phyloP scores from a whole-genome alignment of 2,797 vertebrate genomes.

The Pipistrellus pygmaeus region DNA sequence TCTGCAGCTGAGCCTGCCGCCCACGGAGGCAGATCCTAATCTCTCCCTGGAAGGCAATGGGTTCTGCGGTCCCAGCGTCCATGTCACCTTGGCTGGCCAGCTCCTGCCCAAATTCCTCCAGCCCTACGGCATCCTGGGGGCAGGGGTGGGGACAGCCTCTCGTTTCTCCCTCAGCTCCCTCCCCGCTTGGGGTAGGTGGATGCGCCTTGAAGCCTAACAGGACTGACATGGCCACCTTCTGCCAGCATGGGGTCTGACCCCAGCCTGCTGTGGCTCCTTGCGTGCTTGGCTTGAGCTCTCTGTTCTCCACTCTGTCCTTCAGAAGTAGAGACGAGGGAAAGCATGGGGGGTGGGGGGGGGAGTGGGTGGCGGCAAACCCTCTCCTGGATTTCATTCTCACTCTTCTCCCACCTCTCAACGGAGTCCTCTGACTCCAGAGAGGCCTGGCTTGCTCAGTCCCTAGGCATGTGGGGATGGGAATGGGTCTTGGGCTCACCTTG shows the following conservation, averaged over 20 bases:
- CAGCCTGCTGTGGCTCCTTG: not conserved
- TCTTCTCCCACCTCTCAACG: not conserved
- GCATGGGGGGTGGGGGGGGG: too few species aligned
- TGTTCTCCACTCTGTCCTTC: not conserved
- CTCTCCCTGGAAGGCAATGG: constrained; percentile 53
- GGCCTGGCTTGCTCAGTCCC: not conserved
- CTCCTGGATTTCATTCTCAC: not conserved
- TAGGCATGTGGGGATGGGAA: not conserved
- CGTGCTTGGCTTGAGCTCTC: not conserved
- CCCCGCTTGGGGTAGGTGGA: not conserved
- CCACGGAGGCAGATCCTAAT: constrained; percentile 68
- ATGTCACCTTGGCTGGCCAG: not conserved
- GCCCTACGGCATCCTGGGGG: not conserved
- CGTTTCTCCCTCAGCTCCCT: not conserved
- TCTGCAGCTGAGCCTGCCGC: constrained; percentile 10
- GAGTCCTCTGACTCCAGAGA: not conserved
- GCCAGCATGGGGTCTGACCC: not conserved
- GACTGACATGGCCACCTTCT: not conserved
- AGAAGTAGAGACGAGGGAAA: not conserved
- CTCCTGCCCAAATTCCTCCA: constrained; percentile 12
- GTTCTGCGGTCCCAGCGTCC: not conserved
- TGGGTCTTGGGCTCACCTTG: constrained; percentile 91
- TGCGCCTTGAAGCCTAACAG: not conserved
- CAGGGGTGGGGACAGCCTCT: not conserved
- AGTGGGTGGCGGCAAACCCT: not conserved